Conservation (phyloP, 1,140 invertebrate genomes). For the Leucophenga varia region DNA sequence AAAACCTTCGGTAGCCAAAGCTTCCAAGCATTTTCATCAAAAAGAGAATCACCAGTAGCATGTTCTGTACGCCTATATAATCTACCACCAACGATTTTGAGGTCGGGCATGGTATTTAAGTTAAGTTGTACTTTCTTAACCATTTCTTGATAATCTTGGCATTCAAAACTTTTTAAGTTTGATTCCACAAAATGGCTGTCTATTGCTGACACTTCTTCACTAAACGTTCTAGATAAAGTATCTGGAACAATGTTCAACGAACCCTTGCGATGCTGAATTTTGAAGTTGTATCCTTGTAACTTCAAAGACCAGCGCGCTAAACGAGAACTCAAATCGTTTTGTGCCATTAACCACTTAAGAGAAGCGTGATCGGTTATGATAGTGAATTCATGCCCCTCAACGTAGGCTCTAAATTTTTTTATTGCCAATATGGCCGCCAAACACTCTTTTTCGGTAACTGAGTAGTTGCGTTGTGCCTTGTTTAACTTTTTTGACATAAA, state of each 20-base stretch:
- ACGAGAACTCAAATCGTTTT: slow-evolving; percentile 29
- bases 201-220: not conserved
- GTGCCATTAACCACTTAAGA: too few relatives aligned
- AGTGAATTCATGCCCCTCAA: slow-evolving; percentile 49
- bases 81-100: not conserved
- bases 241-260: slow-evolving; percentile 26
- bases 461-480: too few relatives aligned
- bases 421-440: slow-evolving; percentile 56
- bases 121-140: not conserved
- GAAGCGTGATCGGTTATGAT: too few relatives aligned
- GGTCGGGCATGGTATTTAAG: not conserved
- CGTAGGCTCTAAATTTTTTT: slow-evolving; percentile 57
- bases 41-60: not conserved
- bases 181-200: not conserved
- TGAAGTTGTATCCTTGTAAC: slow-evolving; percentile 26
- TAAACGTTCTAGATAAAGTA: not conserved
- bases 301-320: too few relatives aligned
- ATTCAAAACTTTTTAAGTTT: not conserved
- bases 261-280: slow-evolving; percentile 35
- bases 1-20: slow-evolving; percentile 4
- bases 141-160: not conserved
- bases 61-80: not conserved
- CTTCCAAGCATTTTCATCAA: slow-evolving; percentile 2
- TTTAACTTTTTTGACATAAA: slow-evolving; percentile 53
- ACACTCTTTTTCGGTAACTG: slow-evolving; percentile 50